Evolutionary conservation across 2,888 invertebrate species (phyloP), one percentile per base, ranked within the genome.

Genomic region (Agrochola litura): DNA sequence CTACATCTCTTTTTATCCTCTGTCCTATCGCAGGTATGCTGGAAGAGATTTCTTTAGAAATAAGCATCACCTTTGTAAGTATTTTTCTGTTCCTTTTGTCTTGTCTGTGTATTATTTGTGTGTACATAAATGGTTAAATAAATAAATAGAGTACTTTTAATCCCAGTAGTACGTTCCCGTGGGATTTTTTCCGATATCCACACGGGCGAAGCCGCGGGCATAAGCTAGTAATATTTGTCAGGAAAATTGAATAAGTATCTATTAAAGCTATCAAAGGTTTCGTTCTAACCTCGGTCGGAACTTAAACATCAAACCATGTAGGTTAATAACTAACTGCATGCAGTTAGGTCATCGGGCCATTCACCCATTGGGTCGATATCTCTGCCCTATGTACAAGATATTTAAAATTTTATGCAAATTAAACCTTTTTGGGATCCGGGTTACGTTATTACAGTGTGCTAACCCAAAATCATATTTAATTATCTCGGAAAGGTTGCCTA

Each of bases 381-480:
- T 19, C 30, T 19, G n/a, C 43, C 61, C 65, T 79, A 22, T 46
- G 49, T 25, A 56, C 58, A 69, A 66, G 16, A 63, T 60, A 84
- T 81, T 61, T 41, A 64, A 43, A 71, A 73, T 71, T 63, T 58
- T 85, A 86, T 86, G 88, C 83, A 87, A 87, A 87, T 79, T 10
- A 70, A 86, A 76, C 86, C 86, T 84, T 86, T 83, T 68, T 63
- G 49, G 65, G 66, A 37, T 46, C 54, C 49, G 41, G 66, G 58
- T 67, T 64, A 30, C 61, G n/a, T 76, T 68, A 73, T 71, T 54
- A 70, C 69, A 58, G 54, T 67, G 67, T 70, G 76, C 77, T 76
- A 83, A 64, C 82, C 74, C 66, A 69, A 56, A 79, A 71, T 75
- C 74, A 82, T 82, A 88, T 82, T 86, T 76, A 84, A 84, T 88